Percentiles rank a stretch among this genome's conserved stretches.
Evolutionary conservation across 2,888 invertebrate genomes (phyloP).

Genomic region (Noctua janthina): DNA sequence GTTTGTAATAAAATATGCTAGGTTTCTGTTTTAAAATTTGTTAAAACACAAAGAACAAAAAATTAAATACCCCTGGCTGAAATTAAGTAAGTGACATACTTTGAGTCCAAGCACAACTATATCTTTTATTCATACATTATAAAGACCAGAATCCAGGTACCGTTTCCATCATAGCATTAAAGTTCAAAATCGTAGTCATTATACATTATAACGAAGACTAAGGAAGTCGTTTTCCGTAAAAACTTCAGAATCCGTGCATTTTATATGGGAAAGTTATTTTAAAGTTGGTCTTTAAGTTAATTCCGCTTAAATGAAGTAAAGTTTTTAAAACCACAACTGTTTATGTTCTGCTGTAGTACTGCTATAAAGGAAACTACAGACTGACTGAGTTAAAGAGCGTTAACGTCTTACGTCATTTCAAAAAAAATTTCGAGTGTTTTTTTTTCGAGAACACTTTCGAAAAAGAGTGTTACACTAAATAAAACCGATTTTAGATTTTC

Average conservation of each 20-base stretch:
- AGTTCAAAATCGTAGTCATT: constrained; percentile 48
- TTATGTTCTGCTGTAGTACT: constrained; percentile 10
- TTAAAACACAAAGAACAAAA: not conserved
- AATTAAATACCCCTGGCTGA: not conserved
- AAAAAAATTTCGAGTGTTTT: no score
- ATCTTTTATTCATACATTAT: constrained; percentile 48
- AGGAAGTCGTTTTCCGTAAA: constrained; percentile 47
- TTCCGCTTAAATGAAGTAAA: constrained; percentile 32
- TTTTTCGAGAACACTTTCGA: no score
- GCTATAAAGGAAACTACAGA: not conserved
- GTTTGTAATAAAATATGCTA: no score
- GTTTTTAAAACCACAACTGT: constrained; percentile 31
- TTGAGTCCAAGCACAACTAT: not conserved
- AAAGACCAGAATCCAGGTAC: constrained; percentile 26
- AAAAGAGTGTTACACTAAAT: no score
- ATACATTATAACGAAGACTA: constrained; percentile 48
- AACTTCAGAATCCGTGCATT: constrained; percentile 49
- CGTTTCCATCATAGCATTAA: constrained; percentile 23
- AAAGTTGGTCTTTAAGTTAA: constrained; percentile 52
- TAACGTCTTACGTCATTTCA: no score
- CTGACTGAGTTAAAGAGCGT: not conserved
- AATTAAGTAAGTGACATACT: not conserved
- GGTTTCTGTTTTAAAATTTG: not conserved
- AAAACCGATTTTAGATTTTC: no score
- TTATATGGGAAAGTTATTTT: constrained; percentile 46